Percentiles rank a stretch among this genome's conserved stretches.
Evolutionary conservation across 2,113 vertebrate genomes (phyloP).

Genomic region (Silurus asotus): DNA sequence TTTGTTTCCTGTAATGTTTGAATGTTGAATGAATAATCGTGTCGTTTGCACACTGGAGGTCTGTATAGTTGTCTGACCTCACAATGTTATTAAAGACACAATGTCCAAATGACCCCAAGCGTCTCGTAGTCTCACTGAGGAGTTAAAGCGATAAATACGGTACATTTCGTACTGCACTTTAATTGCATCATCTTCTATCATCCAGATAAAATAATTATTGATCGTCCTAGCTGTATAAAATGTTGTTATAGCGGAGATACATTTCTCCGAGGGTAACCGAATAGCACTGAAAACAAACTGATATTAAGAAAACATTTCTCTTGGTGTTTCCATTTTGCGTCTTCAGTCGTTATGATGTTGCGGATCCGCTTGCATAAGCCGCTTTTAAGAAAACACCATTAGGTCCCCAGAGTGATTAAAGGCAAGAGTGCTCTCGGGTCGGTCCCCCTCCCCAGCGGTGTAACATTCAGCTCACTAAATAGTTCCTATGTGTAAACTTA

Average conservation of each 20-base stretch:
- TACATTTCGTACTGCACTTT: not conserved
- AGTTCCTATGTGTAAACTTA: constrained; percentile 45
- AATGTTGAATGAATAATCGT: not conserved
- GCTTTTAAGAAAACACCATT: constrained; percentile 7
- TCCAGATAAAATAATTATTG: not conserved
- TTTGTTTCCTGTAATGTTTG: not conserved
- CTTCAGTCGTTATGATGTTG: not conserved
- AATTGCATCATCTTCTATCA: not conserved
- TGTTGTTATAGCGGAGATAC: not conserved
- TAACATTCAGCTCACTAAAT: constrained; percentile 28
- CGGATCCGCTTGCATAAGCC: constrained; percentile 17
- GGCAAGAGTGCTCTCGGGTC: constrained; percentile 22
- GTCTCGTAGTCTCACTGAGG: not conserved
- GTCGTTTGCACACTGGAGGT: not conserved
- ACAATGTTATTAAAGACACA: not conserved
- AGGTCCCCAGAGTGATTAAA: constrained; percentile 3
- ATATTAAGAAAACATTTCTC: not conserved
- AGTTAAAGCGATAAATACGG: not conserved
- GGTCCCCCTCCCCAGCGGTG: constrained; percentile 10
- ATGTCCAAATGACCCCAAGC: not conserved
- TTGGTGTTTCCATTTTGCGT: not conserved
- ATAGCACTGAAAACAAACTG: not conserved
- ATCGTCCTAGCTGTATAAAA: not conserved
- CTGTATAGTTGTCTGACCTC: not conserved
- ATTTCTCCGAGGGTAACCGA: not conserved